phyloP scores from a whole-genome alignment of 2,888 invertebrate species.

The Bembecia ichneumoniformis region DNA sequence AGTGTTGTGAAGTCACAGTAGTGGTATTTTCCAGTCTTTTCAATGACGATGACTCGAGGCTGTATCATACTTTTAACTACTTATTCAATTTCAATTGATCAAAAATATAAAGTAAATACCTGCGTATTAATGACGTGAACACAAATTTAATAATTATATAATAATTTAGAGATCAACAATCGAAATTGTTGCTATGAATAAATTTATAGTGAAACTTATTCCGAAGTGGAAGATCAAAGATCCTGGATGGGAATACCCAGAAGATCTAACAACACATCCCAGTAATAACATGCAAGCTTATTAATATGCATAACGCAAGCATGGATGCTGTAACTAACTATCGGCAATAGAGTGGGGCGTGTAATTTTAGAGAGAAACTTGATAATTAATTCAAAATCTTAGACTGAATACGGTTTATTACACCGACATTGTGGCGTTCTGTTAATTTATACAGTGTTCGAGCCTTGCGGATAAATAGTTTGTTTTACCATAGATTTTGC shows the following conservation, averaged over 20 bases:
- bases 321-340: slow-evolving; percentile 43
- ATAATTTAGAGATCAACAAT: neutral
- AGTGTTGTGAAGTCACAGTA: no score
- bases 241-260: neutral
- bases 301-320: slow-evolving; percentile 62
- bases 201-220: neutral
- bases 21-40: no score
- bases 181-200: neutral
- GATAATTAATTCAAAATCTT: slow-evolving; percentile 60
- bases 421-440: slow-evolving; percentile 23
- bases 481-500: neutral
- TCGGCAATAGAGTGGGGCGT: slow-evolving; percentile 36
- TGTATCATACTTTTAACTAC: no score
- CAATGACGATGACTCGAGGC: no score
- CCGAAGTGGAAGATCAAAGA: neutral
- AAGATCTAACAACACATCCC: slow-evolving; percentile 23
- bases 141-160: neutral
- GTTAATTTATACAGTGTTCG: slow-evolving; percentile 23
- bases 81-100: no score
- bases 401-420: slow-evolving; percentile 44
- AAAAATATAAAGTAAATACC: no score
- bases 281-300: slow-evolving; percentile 45
- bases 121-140: no score
- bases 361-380: slow-evolving; percentile 53
- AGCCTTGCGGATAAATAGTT: slow-evolving; percentile 9